Evolutionary conservation across 2,888 invertebrate species (phyloP).

Genomic region (Acleris sparsana): DNA sequence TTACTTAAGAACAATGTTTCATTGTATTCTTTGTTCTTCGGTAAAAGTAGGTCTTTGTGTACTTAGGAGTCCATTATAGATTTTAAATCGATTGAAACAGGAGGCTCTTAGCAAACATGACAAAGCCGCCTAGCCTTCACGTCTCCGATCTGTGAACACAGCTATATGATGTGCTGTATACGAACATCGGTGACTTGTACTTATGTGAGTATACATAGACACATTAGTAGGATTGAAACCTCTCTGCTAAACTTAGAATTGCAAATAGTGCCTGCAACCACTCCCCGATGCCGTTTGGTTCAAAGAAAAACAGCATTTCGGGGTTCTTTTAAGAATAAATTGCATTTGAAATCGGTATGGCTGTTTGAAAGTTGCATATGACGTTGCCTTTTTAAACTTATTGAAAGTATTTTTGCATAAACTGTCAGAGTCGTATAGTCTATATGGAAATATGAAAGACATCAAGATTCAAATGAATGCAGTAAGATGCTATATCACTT

Average conservation of each 20-base stretch:
- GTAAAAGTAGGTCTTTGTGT: too few relatives aligned
- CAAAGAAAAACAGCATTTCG: slow-evolving; percentile 60
- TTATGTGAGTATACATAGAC: slow-evolving; percentile 47
- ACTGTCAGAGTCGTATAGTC: slow-evolving; percentile 7
- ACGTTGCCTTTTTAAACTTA: slow-evolving; percentile 19
- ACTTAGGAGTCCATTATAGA: background rate
- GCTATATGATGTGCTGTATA: slow-evolving; percentile 16
- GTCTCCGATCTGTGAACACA: slow-evolving; percentile 5
- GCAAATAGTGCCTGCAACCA: slow-evolving; percentile 72
- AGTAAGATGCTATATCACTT: too few relatives aligned
- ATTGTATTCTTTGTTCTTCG: too few relatives aligned
- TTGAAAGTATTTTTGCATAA: slow-evolving; percentile 13
- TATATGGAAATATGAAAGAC: background rate
- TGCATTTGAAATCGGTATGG: slow-evolving; percentile 30
- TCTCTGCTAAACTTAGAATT: slow-evolving; percentile 76
- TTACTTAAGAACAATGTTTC: too few relatives aligned
- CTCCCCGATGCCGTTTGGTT: slow-evolving; percentile 68
- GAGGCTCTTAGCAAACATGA: slow-evolving; percentile 18
- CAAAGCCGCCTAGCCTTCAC: background rate
- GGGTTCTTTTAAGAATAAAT: slow-evolving; percentile 47
- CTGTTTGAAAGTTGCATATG: slow-evolving; percentile 25
- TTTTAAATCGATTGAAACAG: slow-evolving; percentile 28
- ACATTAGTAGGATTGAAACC: slow-evolving; percentile 80
- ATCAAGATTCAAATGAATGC: too few relatives aligned
- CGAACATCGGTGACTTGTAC: slow-evolving; percentile 16